A percentile compares a stretch with the other conserved stretches of the same genome.
These are phyloP conservation scores for Thamnophis sirtalis DNA, from an alignment of 2,113 vertebrate genomes.

Conservation along the genomic window DNA sequence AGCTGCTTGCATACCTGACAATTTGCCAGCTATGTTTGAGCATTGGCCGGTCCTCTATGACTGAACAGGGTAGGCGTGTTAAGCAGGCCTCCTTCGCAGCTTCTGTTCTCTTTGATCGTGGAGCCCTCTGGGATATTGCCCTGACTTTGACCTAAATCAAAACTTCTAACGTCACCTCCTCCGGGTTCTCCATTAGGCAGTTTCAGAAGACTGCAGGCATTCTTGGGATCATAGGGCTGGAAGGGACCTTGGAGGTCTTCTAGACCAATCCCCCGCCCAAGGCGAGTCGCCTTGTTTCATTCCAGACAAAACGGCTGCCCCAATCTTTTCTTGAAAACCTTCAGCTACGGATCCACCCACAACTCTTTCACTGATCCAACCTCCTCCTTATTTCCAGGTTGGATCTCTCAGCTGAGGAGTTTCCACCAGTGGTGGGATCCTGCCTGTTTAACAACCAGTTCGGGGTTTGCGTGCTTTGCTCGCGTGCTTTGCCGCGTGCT, in stretches of 20 bases:
- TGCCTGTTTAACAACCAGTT: no score
- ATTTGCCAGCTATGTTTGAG: not conserved
- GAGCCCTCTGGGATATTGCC: not conserved
- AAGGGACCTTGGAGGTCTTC: not conserved
- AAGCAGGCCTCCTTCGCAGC: not conserved
- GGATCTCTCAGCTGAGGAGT: not conserved
- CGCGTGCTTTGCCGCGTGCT: no score
- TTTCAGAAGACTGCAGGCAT: not conserved
- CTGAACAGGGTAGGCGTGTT: accelerated
- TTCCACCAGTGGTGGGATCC: no score
- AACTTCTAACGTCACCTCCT: conserved; percentile 38
- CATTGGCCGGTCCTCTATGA: accelerated
- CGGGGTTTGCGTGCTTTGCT: no score
- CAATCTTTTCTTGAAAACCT: not conserved
- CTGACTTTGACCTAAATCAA: conserved; percentile 22
- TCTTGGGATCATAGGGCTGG: not conserved
- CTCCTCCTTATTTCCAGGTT: not conserved
- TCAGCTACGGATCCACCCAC: not conserved
- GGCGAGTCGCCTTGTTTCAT: not conserved
- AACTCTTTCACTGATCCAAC: not conserved
- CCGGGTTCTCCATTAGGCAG: conserved; percentile 43
- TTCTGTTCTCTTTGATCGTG: not conserved
- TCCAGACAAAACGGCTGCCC: not conserved
- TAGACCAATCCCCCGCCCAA: not conserved
- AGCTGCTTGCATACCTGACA: accelerated